A percentile compares a stretch with the other conserved stretches of the same genome.
Evolutionary conservation across 37 sponge, comb jelly and placozoan species (phyloP).

Genomic region (Halichondria panicea): DNA sequence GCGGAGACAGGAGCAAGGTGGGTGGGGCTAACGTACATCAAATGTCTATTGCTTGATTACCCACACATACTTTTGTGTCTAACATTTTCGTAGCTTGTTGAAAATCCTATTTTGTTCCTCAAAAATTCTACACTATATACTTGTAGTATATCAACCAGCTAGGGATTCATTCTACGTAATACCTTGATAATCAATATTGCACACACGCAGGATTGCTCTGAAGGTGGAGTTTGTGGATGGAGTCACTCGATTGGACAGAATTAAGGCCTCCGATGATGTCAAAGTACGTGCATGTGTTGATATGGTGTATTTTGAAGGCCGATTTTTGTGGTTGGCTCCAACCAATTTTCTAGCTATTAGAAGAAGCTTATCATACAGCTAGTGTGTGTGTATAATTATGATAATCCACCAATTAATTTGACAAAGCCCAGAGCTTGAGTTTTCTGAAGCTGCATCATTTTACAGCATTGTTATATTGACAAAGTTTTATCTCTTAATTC

Average conservation of each 20-base stretch:
- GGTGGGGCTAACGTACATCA: neutral
- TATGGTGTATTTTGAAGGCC: neutral
- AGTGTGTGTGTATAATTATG: neutral
- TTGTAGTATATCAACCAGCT: too few relatives aligned
- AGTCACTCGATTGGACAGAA: constrained; percentile 41
- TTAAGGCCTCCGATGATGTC: constrained; percentile 38
- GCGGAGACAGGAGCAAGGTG: constrained; percentile 20
- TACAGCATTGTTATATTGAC: too few relatives aligned
- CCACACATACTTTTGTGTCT: constrained; percentile 3
- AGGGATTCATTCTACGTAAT: too few relatives aligned
- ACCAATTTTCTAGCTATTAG: neutral
- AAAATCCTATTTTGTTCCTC: neutral
- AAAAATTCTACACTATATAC: too few relatives aligned
- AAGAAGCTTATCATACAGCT: neutral
- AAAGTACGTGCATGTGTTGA: constrained; percentile 15
- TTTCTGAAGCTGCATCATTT: too few relatives aligned
- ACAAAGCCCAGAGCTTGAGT: too few relatives aligned
- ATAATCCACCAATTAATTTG: too few relatives aligned
- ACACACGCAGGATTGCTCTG: constrained; percentile 29
- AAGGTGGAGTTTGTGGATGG: constrained; percentile 72
- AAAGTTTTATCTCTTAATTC: neutral
- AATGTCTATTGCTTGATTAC: too few relatives aligned
- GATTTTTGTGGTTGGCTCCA: neutral
- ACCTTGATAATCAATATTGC: neutral
- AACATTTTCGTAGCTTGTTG: too few relatives aligned